Evolutionary conservation across 2,888 invertebrate genomes (phyloP).

Genomic region (Willowsia nigromaculata): DNA sequence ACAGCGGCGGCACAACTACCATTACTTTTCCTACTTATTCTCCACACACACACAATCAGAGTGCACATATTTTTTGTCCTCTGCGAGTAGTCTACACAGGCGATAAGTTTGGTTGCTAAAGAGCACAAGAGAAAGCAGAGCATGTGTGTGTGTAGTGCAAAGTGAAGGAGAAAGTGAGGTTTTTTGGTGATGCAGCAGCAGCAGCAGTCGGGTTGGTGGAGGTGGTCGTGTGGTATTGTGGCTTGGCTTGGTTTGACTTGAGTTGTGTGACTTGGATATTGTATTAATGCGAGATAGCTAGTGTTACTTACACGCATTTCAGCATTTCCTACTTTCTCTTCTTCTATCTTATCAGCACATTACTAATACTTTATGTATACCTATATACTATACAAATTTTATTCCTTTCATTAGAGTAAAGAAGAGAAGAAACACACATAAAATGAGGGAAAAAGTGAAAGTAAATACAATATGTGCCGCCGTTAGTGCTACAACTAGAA

Average conservation of each 20-base stretch:
- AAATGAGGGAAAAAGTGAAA: neutral
- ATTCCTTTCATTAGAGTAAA: neutral
- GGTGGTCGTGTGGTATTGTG: conserved; percentile 18
- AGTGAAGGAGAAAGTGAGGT: neutral
- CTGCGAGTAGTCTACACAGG: neutral
- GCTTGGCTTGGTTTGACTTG: neutral
- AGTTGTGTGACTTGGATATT: conserved; percentile 10
- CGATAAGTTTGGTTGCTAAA: neutral
- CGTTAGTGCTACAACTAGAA: neutral
- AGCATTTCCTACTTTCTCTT: neutral
- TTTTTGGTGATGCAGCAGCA: neutral
- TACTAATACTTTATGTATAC: neutral
- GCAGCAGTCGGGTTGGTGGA: neutral
- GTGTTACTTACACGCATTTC: conserved; percentile 14
- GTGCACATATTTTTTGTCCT: neutral
- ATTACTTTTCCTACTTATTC: no score
- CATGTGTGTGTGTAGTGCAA: neutral
- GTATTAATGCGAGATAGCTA: neutral
- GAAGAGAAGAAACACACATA: neutral
- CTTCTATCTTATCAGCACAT: neutral
- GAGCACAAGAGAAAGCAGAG: neutral
- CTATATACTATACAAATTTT: neutral
- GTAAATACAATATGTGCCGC: neutral
- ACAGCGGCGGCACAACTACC: neutral
- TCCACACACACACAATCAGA: neutral